A percentile compares a stretch with the other conserved stretches of the same genome.
Evolutionary conservation across 1,140 invertebrate genomes (phyloP).

Genomic region (Epicauta chinensis): DNA sequence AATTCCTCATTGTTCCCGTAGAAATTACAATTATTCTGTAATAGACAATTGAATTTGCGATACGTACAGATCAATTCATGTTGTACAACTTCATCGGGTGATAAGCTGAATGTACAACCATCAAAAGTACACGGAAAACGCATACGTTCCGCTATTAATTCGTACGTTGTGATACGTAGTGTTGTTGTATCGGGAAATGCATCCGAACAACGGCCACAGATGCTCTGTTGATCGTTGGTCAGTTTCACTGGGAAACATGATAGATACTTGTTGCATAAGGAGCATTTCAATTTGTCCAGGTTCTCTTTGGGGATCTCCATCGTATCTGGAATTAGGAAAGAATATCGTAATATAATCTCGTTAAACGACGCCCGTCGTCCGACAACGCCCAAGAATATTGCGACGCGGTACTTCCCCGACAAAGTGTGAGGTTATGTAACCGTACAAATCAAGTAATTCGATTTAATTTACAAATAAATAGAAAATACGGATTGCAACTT

Average conservation of each 20-base stretch:
- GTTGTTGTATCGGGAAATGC: background rate
- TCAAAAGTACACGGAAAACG: conserved; percentile 19
- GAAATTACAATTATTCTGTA: conserved; percentile 18
- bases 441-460: no score
- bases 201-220: conserved; percentile 17
- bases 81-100: conserved; percentile 11
- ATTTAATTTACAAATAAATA: no score
- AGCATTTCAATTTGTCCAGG: conserved; percentile 4
- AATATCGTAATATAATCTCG: no score
- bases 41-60: background rate
- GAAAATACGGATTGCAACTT: no score
- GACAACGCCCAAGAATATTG: no score
- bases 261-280: conserved; percentile 12
- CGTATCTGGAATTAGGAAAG: no score
- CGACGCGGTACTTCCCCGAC: no score
- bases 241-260: conserved; percentile 19
- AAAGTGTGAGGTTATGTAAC: no score
- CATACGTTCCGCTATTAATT: conserved; percentile 10
- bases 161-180: conserved; percentile 9
- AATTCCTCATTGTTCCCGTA: conserved; percentile 20
- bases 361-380: no score
- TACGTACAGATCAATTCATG: conserved; percentile 19
- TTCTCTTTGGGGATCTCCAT: background rate
- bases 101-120: conserved; percentile 14
- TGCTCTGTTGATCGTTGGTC: background rate